Percentiles rank a stretch among this genome's conserved stretches.
Evolutionary conservation across 1,140 invertebrate species (phyloP).

Genomic region (Lycorma delicatula): DNA sequence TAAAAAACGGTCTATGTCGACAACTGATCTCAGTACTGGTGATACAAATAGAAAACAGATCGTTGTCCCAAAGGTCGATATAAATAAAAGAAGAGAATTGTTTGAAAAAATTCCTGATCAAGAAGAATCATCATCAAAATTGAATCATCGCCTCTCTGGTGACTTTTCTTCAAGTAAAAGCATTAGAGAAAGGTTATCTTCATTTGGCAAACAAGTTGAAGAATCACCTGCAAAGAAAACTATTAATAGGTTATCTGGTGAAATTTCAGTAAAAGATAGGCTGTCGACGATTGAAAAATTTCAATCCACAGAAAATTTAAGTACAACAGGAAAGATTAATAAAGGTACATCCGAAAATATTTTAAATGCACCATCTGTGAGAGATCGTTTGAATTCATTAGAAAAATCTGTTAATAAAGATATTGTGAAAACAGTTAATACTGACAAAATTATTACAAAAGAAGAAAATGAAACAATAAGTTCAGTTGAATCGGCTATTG

Average conservation of each 20-base stretch:
- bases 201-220: slow-evolving; percentile 46
- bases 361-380: slow-evolving; percentile 30
- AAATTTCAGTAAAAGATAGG: slow-evolving; percentile 27
- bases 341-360: slow-evolving; percentile 5
- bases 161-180: slow-evolving; percentile 54
- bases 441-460: neutral
- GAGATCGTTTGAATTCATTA: slow-evolving; percentile 37
- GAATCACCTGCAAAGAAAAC: slow-evolving; percentile 33
- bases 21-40: slow-evolving; percentile 9
- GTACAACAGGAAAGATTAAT: neutral
- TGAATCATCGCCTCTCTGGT: slow-evolving; percentile 30
- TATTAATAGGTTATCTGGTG: slow-evolving; percentile 27
- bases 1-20: slow-evolving; percentile 18
- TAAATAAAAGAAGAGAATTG: slow-evolving; percentile 69
- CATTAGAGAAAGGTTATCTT: slow-evolving; percentile 59
- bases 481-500: no score
- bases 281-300: slow-evolving; percentile 25
- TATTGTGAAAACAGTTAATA: neutral
- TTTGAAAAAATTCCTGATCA: slow-evolving; percentile 49
- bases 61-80: slow-evolving; percentile 65
- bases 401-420: slow-evolving; percentile 35
- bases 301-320: slow-evolving; percentile 17
- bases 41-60: slow-evolving; percentile 43
- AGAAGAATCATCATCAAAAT: slow-evolving; percentile 6
- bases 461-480: slow-evolving; percentile 12